Conservation (phyloP, 37 sponge, comb jelly and placozoan genomes). For the Chondrilla cf. caribensis region DNA sequence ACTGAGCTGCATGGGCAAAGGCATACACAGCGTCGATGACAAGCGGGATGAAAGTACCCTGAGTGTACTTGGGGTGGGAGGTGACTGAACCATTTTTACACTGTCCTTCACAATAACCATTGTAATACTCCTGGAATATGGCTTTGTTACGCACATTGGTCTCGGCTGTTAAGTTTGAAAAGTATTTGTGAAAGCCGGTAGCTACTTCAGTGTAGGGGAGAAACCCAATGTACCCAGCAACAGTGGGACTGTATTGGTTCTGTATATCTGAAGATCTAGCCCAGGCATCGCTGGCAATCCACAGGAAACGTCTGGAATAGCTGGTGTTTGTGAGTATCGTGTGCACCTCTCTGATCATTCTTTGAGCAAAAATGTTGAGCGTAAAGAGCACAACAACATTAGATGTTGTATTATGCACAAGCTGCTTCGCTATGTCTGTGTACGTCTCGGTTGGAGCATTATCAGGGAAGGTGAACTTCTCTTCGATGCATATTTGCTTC, state of each 20-base stretch:
- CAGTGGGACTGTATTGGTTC: conserved; percentile 22
- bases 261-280: conserved; percentile 41
- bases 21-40: conserved; percentile 88
- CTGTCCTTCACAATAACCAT: conserved; percentile 24
- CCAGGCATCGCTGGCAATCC: conserved; percentile 92
- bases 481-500: conserved; percentile 50
- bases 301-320: conserved; percentile 35
- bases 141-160: conserved; percentile 57
- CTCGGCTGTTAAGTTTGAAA: conserved; percentile 47
- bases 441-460: conserved; percentile 8
- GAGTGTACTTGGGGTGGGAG: conserved; percentile 24
- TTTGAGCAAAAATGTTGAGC: conserved; percentile 20
- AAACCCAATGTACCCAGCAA: conserved; percentile 60
- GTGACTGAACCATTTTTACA: conserved; percentile 24
- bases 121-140: conserved; percentile 73
- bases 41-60: conserved; percentile 62
- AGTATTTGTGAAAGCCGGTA: conserved; percentile 53
- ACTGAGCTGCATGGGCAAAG: conserved; percentile 69
- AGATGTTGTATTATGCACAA: conserved; percentile 26
- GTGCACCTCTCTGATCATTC: conserved; percentile 23
- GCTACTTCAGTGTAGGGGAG: conserved; percentile 41
- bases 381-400: conserved; percentile 62
- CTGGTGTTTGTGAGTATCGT: not conserved
- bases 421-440: not conserved
- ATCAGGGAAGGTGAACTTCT: conserved; percentile 1